Base-by-base conservation (phyloP, 2,797 vertebrate genomes). In the Notolepis coatsorum region DNA sequence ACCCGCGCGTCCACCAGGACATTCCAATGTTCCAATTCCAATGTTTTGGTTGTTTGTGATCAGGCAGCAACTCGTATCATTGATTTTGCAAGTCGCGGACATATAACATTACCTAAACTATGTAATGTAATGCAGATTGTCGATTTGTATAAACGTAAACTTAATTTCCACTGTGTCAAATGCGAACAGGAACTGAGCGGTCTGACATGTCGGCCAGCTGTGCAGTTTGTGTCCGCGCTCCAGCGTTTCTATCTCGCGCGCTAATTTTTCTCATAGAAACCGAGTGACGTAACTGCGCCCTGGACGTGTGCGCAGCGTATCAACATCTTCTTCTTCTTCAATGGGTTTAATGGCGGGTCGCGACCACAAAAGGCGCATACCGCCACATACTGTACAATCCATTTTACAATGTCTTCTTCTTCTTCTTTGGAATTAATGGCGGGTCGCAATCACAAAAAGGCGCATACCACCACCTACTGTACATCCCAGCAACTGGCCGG, bases 1-100 rank as follows among this genome's bases (percentile, higher is more conserved):
- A 94, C 93, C 92, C 82, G 90, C 92, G 92, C 90, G 81, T 24
- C 91, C 87, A 88, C 86, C 87, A 85, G 17, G 92, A 93, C 93
- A 94, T 94, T 74, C 87, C 84, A 8, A n/a, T 39, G 48, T 41
- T 12, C 25, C 15, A n/a, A n/a, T n/a, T n/a, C 81, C 62, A 68
- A 64, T 50, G 63, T 51, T 82, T 84, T 12, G 63, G 63, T 57
- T 77, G 77, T 77, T 82, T 48, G 72, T 57, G 62, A n/a, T 50
- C 39, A 18, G 38, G 25, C 65, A 38, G 21, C 3, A 8, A 20
- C 24, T 35, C 27, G 12, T 50, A 42, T 59, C 5, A 51, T 39
- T 24, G 13, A 9, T 18, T 7, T 0, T 12, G 8, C 52, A 33
- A 61, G 71, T 72, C 74, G 85, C 73, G 55, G 60, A 54, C 69